Percentiles rank a stretch among this genome's conserved stretches.
phyloP scores from a whole-genome alignment of 2,797 vertebrate genomes.

The Bovichtus variegatus region DNA sequence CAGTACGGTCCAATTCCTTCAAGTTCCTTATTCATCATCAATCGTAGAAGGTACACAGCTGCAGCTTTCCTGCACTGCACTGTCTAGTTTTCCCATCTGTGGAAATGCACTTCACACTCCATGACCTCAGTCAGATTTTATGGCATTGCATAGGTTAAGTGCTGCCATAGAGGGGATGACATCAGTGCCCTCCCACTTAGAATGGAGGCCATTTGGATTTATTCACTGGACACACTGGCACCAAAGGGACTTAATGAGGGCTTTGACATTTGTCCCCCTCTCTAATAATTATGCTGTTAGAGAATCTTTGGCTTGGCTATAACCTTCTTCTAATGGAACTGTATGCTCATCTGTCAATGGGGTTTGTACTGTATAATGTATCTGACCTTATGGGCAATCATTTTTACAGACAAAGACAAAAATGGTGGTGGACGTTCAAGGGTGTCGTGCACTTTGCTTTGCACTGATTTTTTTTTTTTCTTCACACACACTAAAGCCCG shows the following conservation, averaged over 20 bases:
- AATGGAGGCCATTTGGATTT: constrained; percentile 56
- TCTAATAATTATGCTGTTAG: constrained; percentile 65
- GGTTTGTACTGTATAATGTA: constrained; percentile 44
- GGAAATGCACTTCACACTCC: constrained; percentile 25
- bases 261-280: constrained; percentile 72
- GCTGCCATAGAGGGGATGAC: constrained; percentile 43
- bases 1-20: no score
- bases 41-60: background rate
- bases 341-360: constrained; percentile 37
- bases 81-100: background rate
- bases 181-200: constrained; percentile 39
- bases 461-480: background rate
- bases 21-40: background rate
- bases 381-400: constrained; percentile 25
- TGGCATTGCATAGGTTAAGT: constrained; percentile 63
- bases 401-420: constrained; percentile 30
- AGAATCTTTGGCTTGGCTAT: constrained; percentile 45
- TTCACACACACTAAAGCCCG: background rate
- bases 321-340: constrained; percentile 67
- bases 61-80: background rate
- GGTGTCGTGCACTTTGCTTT: background rate
- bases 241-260: constrained; percentile 69
- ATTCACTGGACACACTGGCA: constrained; percentile 67
- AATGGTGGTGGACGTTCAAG: constrained; percentile 1
- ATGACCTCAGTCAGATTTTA: constrained; percentile 47